phyloP scores from a whole-genome alignment of 2,888 invertebrate genomes.

The Hanleya hanleyi region DNA sequence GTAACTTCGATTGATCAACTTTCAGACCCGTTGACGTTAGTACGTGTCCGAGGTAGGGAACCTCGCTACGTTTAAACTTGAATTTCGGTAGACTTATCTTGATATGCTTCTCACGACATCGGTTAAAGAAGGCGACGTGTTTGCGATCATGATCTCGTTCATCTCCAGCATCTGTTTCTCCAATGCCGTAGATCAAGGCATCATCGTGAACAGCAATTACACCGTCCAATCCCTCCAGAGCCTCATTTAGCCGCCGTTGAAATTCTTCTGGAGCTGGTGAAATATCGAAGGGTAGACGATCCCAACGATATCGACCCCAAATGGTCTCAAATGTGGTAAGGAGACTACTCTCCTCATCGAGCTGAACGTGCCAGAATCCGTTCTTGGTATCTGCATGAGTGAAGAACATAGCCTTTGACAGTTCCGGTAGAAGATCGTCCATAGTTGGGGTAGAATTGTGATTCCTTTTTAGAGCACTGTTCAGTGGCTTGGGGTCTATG shows the following conservation, averaged over 20 bases:
- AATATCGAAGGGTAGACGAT: slow-evolving; percentile 39
- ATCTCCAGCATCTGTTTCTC: slow-evolving; percentile 25
- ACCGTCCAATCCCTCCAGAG: slow-evolving; percentile 8
- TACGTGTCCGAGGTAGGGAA: slow-evolving; percentile 29
- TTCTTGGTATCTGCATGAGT: slow-evolving; percentile 21
- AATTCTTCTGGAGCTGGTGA: too few relatives aligned
- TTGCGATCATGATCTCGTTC: slow-evolving; percentile 20
- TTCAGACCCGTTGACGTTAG: slow-evolving; percentile 26
- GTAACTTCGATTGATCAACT: slow-evolving; percentile 25
- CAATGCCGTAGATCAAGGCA: too few relatives aligned
- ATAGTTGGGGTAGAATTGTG: slow-evolving; percentile 21
- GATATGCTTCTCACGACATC: too few relatives aligned
- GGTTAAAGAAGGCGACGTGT: too few relatives aligned
- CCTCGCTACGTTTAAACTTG: slow-evolving; percentile 14
- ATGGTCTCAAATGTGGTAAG: slow-evolving; percentile 42
- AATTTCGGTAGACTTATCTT: slow-evolving; percentile 27
- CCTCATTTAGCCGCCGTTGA: neutral
- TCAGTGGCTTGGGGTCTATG: slow-evolving; percentile 36
- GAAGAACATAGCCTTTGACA: slow-evolving; percentile 9
- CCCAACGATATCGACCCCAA: slow-evolving; percentile 42
- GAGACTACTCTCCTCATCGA: slow-evolving; percentile 28
- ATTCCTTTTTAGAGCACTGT: slow-evolving; percentile 25
- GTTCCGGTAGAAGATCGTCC: slow-evolving; percentile 21
- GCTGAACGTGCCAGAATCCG: slow-evolving; percentile 31
- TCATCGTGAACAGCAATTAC: too few relatives aligned